phyloP scores from a whole-genome alignment of 2,888 invertebrate genomes.

The Bimastos eiseni region DNA sequence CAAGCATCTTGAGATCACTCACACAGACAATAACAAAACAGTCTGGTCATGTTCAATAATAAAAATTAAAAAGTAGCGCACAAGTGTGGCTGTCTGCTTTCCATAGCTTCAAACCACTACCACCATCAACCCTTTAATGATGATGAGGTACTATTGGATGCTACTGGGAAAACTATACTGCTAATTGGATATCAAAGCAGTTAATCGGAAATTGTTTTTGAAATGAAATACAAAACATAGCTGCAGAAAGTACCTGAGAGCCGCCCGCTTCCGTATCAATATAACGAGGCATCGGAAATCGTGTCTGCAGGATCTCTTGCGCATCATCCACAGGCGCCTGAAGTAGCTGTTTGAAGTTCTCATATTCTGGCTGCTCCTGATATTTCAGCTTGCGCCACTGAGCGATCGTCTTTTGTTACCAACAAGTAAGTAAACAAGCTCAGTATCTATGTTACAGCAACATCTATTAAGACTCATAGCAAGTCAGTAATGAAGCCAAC shows the following conservation, averaged over 20 bases:
- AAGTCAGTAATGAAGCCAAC: no score
- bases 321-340: conserved; percentile 96
- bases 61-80: background rate
- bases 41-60: background rate
- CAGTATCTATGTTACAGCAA: background rate
- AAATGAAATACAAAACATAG: background rate
- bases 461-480: background rate
- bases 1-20: background rate
- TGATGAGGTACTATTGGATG: no score
- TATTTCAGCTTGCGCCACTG: conserved; percentile 94
- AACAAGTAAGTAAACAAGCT: background rate
- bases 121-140: background rate
- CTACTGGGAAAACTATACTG: no score
- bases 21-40: background rate
- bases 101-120: background rate
- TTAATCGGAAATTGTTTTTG: background rate
- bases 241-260: conserved; percentile 71
- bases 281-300: conserved; percentile 98
- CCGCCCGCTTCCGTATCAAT: conserved; percentile 99
- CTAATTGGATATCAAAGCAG: background rate
- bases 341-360: conserved; percentile 91
- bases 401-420: conserved; percentile 80
- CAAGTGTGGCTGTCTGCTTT: background rate
- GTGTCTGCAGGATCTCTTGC: conserved; percentile 88
- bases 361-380: conserved; percentile 93